phyloP scores from a whole-genome alignment of 1,140 invertebrate species.

The Caenorhabditis remanei region DNA sequence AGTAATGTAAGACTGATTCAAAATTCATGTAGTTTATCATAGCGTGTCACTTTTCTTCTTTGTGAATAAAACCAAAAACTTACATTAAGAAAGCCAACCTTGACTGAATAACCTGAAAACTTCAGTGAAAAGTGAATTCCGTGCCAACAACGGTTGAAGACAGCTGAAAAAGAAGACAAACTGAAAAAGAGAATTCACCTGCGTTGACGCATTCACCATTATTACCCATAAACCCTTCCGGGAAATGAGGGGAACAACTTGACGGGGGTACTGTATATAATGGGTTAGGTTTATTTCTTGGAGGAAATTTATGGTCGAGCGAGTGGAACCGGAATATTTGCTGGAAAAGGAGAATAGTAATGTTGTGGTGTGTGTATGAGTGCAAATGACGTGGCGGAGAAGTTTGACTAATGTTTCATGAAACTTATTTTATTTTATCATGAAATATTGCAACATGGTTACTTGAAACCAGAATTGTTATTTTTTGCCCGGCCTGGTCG shows the following conservation, averaged over 20 bases:
- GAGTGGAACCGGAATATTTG: not conserved
- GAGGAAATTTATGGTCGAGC: not conserved
- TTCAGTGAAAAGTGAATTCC: not conserved
- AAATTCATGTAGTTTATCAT: conserved; percentile 39
- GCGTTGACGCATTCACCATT: conserved; percentile 4
- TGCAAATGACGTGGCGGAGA: too few relatives aligned
- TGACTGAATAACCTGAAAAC: not conserved
- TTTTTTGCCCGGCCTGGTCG: too few relatives aligned
- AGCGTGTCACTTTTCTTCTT: not conserved
- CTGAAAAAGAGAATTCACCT: conserved; percentile 6
- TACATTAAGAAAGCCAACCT: too few relatives aligned
- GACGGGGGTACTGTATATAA: not conserved
- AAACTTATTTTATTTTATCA: too few relatives aligned
- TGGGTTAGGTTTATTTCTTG: not conserved
- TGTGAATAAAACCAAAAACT: too few relatives aligned
- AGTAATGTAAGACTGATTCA: not conserved
- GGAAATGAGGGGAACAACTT: not conserved
- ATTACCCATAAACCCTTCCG: not conserved
- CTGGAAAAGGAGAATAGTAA: not conserved
- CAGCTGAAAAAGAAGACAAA: not conserved
- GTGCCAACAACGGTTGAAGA: not conserved
- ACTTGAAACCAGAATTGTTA: too few relatives aligned
- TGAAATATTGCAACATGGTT: too few relatives aligned
- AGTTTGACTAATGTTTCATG: too few relatives aligned
- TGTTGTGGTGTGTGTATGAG: too few relatives aligned